Conservation (phyloP, 2,797 vertebrate genomes). For the Takifugu rubripes region DNA sequence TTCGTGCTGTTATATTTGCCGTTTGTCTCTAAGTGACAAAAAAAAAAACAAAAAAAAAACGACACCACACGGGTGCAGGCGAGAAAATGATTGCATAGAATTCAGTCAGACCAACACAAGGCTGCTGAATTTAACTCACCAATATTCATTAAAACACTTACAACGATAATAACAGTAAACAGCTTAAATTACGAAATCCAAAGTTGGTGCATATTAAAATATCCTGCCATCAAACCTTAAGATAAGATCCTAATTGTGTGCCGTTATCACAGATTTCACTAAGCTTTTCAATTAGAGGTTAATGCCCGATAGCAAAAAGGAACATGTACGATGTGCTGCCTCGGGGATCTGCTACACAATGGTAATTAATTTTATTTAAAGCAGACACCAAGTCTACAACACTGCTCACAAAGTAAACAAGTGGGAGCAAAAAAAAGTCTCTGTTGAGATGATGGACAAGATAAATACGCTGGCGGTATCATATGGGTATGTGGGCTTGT, state of each 20-base stretch:
- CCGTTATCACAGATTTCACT: slow-evolving; percentile 64
- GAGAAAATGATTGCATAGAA: slow-evolving; percentile 1
- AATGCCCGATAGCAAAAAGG: slow-evolving; percentile 32
- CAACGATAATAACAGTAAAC: slow-evolving; percentile 12
- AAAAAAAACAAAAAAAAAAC: too few relatives aligned
- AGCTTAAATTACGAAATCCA: slow-evolving; percentile 10
- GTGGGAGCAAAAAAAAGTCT: slow-evolving; percentile 41
- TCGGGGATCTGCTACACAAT: slow-evolving; percentile 50
- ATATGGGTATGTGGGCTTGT: slow-evolving; percentile 9
- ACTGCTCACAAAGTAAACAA: slow-evolving; percentile 57
- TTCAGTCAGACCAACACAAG: background rate
- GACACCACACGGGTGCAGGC: slow-evolving; percentile 2
- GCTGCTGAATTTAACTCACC: slow-evolving; percentile 11
- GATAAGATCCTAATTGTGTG: slow-evolving; percentile 63
- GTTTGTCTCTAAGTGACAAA: slow-evolving; percentile 1
- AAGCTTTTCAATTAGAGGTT: slow-evolving; percentile 66
- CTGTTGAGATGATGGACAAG: slow-evolving; percentile 39
- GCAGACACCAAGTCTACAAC: slow-evolving; percentile 40
- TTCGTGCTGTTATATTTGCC: slow-evolving; percentile 1
- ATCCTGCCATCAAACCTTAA: slow-evolving; percentile 54
- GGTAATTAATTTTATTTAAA: slow-evolving; percentile 72
- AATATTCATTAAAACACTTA: slow-evolving; percentile 20
- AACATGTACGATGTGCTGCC: slow-evolving; percentile 38
- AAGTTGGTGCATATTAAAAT: slow-evolving; percentile 24
- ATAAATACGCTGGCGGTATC: slow-evolving; percentile 38